A percentile compares a stretch with the other conserved stretches of the same genome.
Evolutionary conservation across 2,113 vertebrate genomes (phyloP).

Genomic region (Carassius gibelio): DNA sequence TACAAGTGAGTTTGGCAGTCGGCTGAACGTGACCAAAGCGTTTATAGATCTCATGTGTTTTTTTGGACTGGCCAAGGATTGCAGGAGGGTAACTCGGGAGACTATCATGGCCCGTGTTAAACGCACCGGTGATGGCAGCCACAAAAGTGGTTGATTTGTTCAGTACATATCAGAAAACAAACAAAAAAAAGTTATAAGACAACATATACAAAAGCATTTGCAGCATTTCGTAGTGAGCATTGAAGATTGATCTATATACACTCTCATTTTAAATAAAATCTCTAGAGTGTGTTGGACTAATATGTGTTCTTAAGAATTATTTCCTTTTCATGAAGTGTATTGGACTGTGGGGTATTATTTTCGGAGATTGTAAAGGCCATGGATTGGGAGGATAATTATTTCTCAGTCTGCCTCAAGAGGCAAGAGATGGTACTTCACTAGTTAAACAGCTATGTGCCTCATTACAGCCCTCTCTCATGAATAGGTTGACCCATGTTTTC

Average conservation of each 20-base stretch:
- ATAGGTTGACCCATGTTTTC: slow-evolving; percentile 27
- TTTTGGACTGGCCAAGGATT: slow-evolving; percentile 84
- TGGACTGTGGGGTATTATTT: slow-evolving; percentile 8
- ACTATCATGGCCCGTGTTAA: slow-evolving; percentile 75
- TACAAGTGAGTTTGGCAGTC: slow-evolving; percentile 87
- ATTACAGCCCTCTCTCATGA: slow-evolving; percentile 23
- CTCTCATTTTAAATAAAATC: slow-evolving; percentile 60
- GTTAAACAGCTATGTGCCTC: slow-evolving; percentile 40
- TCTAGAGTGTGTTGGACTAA: slow-evolving; percentile 61
- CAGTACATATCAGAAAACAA: neutral
- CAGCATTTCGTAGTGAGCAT: slow-evolving; percentile 37
- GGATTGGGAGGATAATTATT: slow-evolving; percentile 27
- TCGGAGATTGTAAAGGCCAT: slow-evolving; percentile 45
- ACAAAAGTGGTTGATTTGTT: slow-evolving; percentile 83
- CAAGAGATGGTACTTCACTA: slow-evolving; percentile 29
- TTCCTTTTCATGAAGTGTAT: slow-evolving; percentile 49
- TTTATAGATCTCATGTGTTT: slow-evolving; percentile 90
- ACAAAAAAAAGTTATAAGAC: slow-evolving; percentile 35
- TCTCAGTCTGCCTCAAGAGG: slow-evolving; percentile 33
- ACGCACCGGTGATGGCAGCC: slow-evolving; percentile 85
- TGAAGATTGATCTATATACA: slow-evolving; percentile 56
- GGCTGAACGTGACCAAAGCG: slow-evolving; percentile 84
- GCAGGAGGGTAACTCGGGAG: slow-evolving; percentile 83
- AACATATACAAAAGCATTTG: slow-evolving; percentile 45
- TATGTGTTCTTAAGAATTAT: slow-evolving; percentile 62